Conservation (phyloP, 2,888 invertebrate species). For the Tholera decimalis region DNA sequence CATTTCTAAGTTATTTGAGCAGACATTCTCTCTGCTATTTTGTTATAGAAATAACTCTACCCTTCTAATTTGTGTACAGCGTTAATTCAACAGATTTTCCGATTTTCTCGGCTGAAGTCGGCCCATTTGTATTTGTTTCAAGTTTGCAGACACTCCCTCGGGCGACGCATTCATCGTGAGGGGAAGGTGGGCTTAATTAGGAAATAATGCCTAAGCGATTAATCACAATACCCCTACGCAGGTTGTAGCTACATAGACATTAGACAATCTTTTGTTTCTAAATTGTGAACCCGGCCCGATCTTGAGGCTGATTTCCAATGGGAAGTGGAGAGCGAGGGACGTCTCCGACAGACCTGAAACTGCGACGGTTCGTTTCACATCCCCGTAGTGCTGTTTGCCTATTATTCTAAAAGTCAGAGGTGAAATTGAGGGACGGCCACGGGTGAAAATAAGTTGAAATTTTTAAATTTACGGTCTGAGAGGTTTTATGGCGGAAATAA, state of each 20-base stretch:
- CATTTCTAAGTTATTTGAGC: conserved; percentile 59
- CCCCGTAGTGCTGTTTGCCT: conserved; percentile 80
- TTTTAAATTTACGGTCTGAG: conserved; percentile 49
- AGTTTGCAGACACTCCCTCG: conserved; percentile 80
- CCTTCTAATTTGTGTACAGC: conserved; percentile 79
- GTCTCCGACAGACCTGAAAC: conserved; percentile 87
- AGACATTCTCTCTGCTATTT: conserved; percentile 54
- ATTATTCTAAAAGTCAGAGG: conserved; percentile 85
- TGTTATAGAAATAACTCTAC: conserved; percentile 67
- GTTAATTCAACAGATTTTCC: conserved; percentile 85
- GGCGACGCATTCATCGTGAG: conserved; percentile 78
- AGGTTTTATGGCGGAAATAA: conserved; percentile 38
- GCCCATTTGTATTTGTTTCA: conserved; percentile 82
- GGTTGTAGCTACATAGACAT: conserved; percentile 63
- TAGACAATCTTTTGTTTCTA: conserved; percentile 75
- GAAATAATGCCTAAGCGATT: conserved; percentile 90
- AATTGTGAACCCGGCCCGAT: conserved; percentile 72
- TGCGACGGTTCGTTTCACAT: conserved; percentile 86
- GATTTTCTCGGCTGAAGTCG: conserved; percentile 78
- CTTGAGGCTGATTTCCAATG: conserved; percentile 84
- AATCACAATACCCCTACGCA: conserved; percentile 85
- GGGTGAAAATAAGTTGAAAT: conserved; percentile 52
- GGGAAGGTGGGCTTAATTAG: conserved; percentile 90
- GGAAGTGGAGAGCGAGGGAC: conserved; percentile 78
- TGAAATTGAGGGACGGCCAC: conserved; percentile 70